These are phyloP conservation scores for Calephelis virginiensis DNA, from an alignment of 1,140 invertebrate species.

Conservation along the genomic window DNA sequence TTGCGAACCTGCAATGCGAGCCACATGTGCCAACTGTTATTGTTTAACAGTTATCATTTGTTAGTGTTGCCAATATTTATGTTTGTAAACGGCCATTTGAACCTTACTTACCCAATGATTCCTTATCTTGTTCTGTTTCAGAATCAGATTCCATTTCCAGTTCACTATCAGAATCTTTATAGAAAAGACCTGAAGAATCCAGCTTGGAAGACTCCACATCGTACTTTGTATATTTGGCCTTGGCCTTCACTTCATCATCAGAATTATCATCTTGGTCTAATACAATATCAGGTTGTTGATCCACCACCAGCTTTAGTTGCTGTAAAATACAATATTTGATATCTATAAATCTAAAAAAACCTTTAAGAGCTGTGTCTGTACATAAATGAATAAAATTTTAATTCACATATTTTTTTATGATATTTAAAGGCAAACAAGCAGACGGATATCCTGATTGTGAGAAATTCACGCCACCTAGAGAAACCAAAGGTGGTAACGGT, in stretches of 20 bases:
- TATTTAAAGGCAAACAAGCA: no score
- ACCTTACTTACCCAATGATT: conserved; percentile 79
- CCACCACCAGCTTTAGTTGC: conserved; percentile 56
- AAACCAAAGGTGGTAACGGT: no score
- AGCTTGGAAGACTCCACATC: conserved; percentile 84
- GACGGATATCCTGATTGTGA: no score
- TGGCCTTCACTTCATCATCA: conserved; percentile 80
- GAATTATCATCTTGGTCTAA: conserved; percentile 83
- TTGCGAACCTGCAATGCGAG: no score
- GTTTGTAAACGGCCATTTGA: no score
- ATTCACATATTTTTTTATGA: no score
- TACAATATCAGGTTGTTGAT: conserved; percentile 85
- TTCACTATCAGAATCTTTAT: conserved; percentile 86
- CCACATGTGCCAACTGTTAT: no score
- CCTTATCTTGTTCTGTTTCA: conserved; percentile 78
- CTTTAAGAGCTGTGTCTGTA: no score
- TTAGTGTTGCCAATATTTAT: not conserved
- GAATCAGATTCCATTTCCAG: conserved; percentile 81
- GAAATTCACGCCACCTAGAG: no score
- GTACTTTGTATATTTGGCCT: conserved; percentile 81
- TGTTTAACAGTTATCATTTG: not conserved
- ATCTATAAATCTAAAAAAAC: no score
- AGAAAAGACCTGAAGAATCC: conserved; percentile 86
- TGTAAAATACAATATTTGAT: conserved; percentile 49
- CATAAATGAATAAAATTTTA: no score